Evolutionary conservation across 2,797 vertebrate genomes (phyloP), one percentile per base, ranked within the genome.

Genomic region (Tauraco hartlaubi): DNA sequence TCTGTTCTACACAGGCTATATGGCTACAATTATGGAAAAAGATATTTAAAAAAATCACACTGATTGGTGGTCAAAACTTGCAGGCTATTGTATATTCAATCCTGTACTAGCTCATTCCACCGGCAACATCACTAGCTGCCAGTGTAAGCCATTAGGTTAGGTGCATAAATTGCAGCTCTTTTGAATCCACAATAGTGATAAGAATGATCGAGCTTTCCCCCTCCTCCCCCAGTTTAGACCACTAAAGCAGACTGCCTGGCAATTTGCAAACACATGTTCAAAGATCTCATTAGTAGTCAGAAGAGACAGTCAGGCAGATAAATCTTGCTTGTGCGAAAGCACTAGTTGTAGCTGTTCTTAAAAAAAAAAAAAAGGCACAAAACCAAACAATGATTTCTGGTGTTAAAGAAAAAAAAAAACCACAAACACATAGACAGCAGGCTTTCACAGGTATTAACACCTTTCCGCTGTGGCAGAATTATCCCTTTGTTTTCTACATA

Each of bases 251-350:
- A 85, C 85, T 88, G 96, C 78, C 56, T 94, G 85, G 77, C 88
- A 96, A 94, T 93, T 93, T 91, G 81, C 4, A 6, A 95, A 92
- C 92, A 96, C 80, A 58, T 84, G 92, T 84, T 97, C 77, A 78
- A 82, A 88, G 28, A 94, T 68, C 95, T 96, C 93, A 95, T 95
- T 94, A 94, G 93, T 25, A 96, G 90, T 95, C 95, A 94, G 82
- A 92, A 88, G 79, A 95, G 85, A 92, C 72, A 92, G 82, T 37
- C 54, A 94, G 62, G 88, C 20, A 4, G 85, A 95, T 88, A 95
- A 90, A 93, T 88, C 73, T 78, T 86, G 62, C 69, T 95, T 69
- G 62, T 91, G 58, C 46, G 83, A 86, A 5, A 81, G 82, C 85
- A 83, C 23, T 75, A 92, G 43, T 51, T 81, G 61, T 84, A 92